These are phyloP conservation scores for Anolis apletophallus DNA, from an alignment of 2,797 vertebrate species.

Conservation along the genomic window DNA sequence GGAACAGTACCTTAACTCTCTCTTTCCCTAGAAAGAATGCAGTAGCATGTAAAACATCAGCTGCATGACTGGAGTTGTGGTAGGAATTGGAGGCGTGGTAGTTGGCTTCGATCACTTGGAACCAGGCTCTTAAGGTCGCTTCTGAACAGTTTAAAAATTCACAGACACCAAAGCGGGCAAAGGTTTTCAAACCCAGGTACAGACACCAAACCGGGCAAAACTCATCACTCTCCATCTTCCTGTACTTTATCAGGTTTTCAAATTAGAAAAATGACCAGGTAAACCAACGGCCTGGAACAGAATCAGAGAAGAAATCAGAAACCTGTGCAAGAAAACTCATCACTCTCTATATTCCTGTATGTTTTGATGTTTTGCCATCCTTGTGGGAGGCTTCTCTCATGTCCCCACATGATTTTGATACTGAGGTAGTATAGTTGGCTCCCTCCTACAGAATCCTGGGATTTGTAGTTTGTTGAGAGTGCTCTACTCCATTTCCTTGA, in stretches of 20 bases:
- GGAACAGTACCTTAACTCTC: conserved; percentile 81
- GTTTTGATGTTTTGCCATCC: no score
- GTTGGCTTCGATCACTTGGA: conserved; percentile 85
- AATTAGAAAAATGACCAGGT: no score
- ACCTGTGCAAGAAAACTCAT: rapidly evolving
- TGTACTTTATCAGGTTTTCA: no score
- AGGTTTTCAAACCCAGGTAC: conserved; percentile 84
- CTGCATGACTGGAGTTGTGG: conserved; percentile 84
- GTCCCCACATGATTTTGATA: not conserved
- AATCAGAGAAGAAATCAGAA: conserved; percentile 28
- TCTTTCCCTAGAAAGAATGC: conserved; percentile 84
- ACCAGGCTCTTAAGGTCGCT: conserved; percentile 80
- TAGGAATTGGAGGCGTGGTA: conserved; percentile 84
- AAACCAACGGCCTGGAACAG: conserved; percentile 80
- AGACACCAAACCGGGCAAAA: no score
- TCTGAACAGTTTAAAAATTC: conserved; percentile 83
- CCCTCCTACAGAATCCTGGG: no score
- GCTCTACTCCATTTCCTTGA: no score
- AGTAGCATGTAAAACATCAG: conserved; percentile 82
- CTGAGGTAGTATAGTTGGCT: no score
- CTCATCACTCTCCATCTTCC: no score
- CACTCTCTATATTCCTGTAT: not conserved
- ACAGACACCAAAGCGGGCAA: conserved; percentile 81
- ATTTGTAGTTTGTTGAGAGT: no score
- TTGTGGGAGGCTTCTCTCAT: no score